These are phyloP conservation scores for Gonatopus flavifemur DNA, from an alignment of 1,140 invertebrate genomes.

Conservation along the genomic window DNA sequence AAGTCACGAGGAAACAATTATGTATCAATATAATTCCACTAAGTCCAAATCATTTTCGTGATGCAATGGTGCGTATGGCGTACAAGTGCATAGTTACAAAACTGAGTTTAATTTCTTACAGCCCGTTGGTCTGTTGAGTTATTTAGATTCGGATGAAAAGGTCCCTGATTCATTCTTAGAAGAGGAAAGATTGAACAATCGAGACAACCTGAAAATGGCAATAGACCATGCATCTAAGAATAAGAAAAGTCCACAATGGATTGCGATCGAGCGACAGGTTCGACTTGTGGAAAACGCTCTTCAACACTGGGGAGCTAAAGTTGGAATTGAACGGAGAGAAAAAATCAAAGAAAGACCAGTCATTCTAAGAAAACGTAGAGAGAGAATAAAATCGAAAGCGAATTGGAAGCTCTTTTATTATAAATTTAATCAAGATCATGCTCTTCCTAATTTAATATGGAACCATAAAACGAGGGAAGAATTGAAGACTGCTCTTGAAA, in stretches of 20 bases:
- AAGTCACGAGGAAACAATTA: too few relatives aligned
- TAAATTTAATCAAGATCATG: constrained; percentile 93
- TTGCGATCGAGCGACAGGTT: constrained; percentile 71
- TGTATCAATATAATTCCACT: constrained; percentile 6
- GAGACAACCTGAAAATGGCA: constrained; percentile 95
- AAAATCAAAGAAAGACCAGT: constrained; percentile 76
- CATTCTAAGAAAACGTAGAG: constrained; percentile 84
- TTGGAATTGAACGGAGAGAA: constrained; percentile 70
- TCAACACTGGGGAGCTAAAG: constrained; percentile 85
- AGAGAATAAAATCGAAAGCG: constrained; percentile 87
- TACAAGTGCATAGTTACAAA: constrained; percentile 1
- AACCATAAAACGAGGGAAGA: constrained; percentile 99
- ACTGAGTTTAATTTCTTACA: constrained; percentile 43
- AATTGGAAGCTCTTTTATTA: constrained; percentile 97
- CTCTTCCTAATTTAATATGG: constrained; percentile 97
- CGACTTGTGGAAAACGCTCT: constrained; percentile 76
- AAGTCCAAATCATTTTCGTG: constrained; percentile 11
- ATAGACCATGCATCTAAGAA: constrained; percentile 74
- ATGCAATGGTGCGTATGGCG: background rate
- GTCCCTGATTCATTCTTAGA: constrained; percentile 75
- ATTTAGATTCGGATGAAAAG: constrained; percentile 84
- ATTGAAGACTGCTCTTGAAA: constrained; percentile 87
- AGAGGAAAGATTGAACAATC: constrained; percentile 76
- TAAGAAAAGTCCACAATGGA: constrained; percentile 69
- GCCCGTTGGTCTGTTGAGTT: constrained; percentile 87